Evolutionary conservation across 2,113 vertebrate species (phyloP), one percentile per base, ranked within the genome.

Genomic region (Eretmochelys imbricata): DNA sequence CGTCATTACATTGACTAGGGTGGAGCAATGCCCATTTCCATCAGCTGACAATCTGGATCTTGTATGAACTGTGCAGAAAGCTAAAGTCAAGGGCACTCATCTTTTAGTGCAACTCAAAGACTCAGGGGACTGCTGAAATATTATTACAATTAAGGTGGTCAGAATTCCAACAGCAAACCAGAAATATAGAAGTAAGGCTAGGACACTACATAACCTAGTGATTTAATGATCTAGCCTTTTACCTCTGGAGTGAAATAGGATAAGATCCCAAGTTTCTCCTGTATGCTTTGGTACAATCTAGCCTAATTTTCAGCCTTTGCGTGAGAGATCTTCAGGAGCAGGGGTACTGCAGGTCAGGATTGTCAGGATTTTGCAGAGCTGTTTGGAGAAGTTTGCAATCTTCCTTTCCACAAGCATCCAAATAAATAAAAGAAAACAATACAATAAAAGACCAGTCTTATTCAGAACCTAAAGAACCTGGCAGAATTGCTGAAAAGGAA

Each of bases 91-190:
- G 42, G 12, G 51, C 69, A 1, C 19, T 10, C 59, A 22, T 14
- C 53, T 49, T 51, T 10, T 25, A 59, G 6, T 0, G 10, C 1
- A 87, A 75, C 46, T 2, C 1, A 0, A 0, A 89, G 27, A 3
- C 5, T 84, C 82, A 7, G 4, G 0, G 3, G 22, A 10, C 12
- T 3, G n/a, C 0, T 0, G 25, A 1, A 49, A 57, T 9, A 1
- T 1, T 7, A 51, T 11, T 38, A 10, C 65, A 6, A 13, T 27
- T 48, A 29, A 25, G 42, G 12, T 69, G 49, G 9, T 0, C 24
- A 10, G 24, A 25, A 55, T 22, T 1, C n/a, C 46, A 17, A 13
- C 1, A 87, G 50, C 59, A 57, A 93, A 85, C 5, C 0, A 48
- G 51, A 85, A 84, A 49, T 3, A 50, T 1, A 27, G 24, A 20